phyloP scores from a whole-genome alignment of 2,888 invertebrate species.

The Toxonevra muliebris region DNA sequence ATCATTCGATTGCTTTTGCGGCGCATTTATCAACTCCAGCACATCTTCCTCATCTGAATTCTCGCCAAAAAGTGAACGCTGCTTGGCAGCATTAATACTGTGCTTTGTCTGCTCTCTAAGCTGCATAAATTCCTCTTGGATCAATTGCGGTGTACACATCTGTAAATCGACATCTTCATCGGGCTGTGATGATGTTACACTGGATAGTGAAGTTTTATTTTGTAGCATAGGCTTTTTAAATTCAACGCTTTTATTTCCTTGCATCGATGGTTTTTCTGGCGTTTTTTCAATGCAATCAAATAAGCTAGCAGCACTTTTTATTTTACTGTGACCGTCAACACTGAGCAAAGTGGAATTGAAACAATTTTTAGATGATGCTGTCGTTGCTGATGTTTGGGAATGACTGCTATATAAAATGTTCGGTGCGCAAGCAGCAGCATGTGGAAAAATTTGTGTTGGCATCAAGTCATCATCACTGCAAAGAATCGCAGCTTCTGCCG shows the following conservation, averaged over 20 bases:
- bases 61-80: conserved; percentile 36
- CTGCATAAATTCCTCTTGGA: conserved; percentile 35
- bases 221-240: conserved; percentile 25
- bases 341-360: conserved; percentile 31
- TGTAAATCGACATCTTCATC: conserved; percentile 37
- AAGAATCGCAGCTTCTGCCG: neutral
- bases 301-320: conserved; percentile 24
- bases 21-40: conserved; percentile 35
- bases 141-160: conserved; percentile 43
- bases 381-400: no score
- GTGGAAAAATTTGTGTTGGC: neutral
- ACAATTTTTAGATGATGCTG: no score
- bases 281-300: conserved; percentile 29
- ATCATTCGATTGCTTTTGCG: conserved; percentile 36
- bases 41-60: conserved; percentile 39
- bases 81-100: conserved; percentile 27
- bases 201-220: conserved; percentile 16
- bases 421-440: conserved; percentile 5
- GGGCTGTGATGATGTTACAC: conserved; percentile 11
- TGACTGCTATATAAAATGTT: no score
- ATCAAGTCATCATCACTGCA: no score
- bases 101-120: conserved; percentile 4
- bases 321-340: neutral
- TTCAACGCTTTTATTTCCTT: neutral
- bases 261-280: conserved; percentile 10